Evolutionary conservation across 2,113 vertebrate genomes (phyloP).

Genomic region (Mesembrinibis cayennensis): DNA sequence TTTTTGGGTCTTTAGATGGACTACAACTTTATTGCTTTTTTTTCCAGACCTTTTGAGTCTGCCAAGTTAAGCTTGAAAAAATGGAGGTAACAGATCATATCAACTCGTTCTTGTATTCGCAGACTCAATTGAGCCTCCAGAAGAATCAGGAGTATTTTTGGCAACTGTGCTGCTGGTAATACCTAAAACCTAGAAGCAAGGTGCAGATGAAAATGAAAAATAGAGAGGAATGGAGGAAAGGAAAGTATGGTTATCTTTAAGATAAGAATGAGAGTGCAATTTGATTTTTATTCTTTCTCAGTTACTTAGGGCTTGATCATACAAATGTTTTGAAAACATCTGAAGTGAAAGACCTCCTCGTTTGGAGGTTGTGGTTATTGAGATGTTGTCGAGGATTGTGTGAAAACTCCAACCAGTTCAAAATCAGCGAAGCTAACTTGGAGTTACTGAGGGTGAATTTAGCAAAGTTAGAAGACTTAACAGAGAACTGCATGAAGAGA

Average conservation of each 20-base stretch:
- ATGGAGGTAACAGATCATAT: not conserved
- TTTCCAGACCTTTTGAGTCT: not conserved
- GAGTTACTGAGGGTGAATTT: not conserved
- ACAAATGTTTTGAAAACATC: not conserved
- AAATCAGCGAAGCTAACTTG: not conserved
- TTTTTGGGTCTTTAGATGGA: not conserved
- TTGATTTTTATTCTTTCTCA: not conserved
- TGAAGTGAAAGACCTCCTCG: not conserved
- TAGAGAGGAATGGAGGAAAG: not conserved
- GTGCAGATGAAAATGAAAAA: not conserved
- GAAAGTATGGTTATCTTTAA: not conserved
- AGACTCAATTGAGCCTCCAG: not conserved
- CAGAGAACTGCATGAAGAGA: not conserved
- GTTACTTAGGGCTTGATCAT: not conserved
- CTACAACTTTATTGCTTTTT: not conserved
- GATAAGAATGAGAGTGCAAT: not conserved
- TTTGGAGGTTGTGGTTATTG: not conserved
- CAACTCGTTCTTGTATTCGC: fast-evolving
- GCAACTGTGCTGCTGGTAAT: not conserved
- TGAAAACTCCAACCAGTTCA: not conserved
- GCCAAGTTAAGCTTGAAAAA: not conserved
- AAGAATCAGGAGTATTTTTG: not conserved
- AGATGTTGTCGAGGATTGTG: not conserved
- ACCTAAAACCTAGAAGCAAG: not conserved
- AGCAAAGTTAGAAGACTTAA: not conserved